Evolutionary conservation across 2,888 invertebrate species (phyloP).

Genomic region (Thalpophila matura): DNA sequence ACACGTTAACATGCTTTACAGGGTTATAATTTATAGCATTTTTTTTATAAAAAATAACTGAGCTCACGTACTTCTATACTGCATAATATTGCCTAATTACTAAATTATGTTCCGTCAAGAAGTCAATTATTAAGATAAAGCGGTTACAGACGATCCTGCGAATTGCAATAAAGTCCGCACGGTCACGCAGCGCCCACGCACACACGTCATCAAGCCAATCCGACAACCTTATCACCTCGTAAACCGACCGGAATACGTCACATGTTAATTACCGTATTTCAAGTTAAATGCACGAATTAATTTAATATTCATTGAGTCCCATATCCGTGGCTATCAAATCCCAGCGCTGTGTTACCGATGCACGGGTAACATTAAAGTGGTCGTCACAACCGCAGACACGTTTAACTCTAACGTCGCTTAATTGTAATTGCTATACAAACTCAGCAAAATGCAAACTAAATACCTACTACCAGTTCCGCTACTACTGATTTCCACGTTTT

Average conservation of each 20-base stretch:
- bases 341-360: slow-evolving; percentile 67
- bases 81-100: not conserved
- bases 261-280: slow-evolving; percentile 80
- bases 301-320: slow-evolving; percentile 78
- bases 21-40: too few species aligned
- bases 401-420: slow-evolving; percentile 49
- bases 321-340: slow-evolving; percentile 75
- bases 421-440: slow-evolving; percentile 53
- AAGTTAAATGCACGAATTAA: slow-evolving; percentile 78
- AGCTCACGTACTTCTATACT: not conserved
- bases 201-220: slow-evolving; percentile 67
- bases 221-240: slow-evolving; percentile 79
- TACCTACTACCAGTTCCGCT: slow-evolving; percentile 18
- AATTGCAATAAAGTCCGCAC: slow-evolving; percentile 59
- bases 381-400: slow-evolving; percentile 55
- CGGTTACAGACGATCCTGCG: slow-evolving; percentile 61
- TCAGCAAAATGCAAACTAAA: slow-evolving; percentile 40
- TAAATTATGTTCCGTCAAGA: slow-evolving; percentile 48
- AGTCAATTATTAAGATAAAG: slow-evolving; percentile 77
- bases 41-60: too few species aligned
- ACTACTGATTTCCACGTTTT: slow-evolving; percentile 11
- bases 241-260: slow-evolving; percentile 73
- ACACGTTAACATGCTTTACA: too few species aligned
- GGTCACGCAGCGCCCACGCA: slow-evolving; percentile 44
- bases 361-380: slow-evolving; percentile 67